Evolutionary conservation across 2,888 invertebrate genomes (phyloP).

Genomic region (Agriopis aurantiaria): DNA sequence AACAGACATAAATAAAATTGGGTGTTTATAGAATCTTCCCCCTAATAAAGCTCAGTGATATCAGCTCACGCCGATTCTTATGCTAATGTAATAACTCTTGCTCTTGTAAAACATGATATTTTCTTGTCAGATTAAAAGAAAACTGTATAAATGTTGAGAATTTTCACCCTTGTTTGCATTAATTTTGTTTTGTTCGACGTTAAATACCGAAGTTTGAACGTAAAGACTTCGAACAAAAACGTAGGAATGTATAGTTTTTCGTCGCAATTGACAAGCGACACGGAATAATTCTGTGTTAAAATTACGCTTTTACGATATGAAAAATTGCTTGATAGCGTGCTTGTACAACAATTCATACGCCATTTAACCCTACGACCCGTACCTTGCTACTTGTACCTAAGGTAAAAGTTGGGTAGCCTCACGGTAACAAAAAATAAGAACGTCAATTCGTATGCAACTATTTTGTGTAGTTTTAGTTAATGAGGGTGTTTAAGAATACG

Average conservation of each 20-base stretch:
- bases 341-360: slow-evolving; percentile 10
- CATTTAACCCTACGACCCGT: slow-evolving; percentile 14
- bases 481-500: slow-evolving; percentile 38
- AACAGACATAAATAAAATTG: slow-evolving; percentile 61
- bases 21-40: slow-evolving; percentile 70
- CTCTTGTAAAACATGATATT: slow-evolving; percentile 71
- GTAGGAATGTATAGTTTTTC: slow-evolving; percentile 34
- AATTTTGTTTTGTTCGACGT: slow-evolving; percentile 56
- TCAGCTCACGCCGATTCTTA: slow-evolving; percentile 69
- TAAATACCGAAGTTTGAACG: slow-evolving; percentile 27
- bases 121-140: slow-evolving; percentile 65
- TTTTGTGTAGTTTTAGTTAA: slow-evolving; percentile 40
- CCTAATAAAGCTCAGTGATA: slow-evolving; percentile 72
- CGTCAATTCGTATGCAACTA: slow-evolving; percentile 36
- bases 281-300: slow-evolving; percentile 28
- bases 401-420: slow-evolving; percentile 11
- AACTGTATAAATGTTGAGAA: slow-evolving; percentile 65
- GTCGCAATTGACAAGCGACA: slow-evolving; percentile 31
- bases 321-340: slow-evolving; percentile 31
- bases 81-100: slow-evolving; percentile 80
- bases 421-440: slow-evolving; percentile 26
- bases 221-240: slow-evolving; percentile 21
- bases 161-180: slow-evolving; percentile 67
- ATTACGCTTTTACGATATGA: slow-evolving; percentile 19
- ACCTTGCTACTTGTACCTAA: neutral